These are phyloP conservation scores for Aspidiotus destructor DNA, from an alignment of 2,888 invertebrate genomes.

Conservation along the genomic window DNA sequence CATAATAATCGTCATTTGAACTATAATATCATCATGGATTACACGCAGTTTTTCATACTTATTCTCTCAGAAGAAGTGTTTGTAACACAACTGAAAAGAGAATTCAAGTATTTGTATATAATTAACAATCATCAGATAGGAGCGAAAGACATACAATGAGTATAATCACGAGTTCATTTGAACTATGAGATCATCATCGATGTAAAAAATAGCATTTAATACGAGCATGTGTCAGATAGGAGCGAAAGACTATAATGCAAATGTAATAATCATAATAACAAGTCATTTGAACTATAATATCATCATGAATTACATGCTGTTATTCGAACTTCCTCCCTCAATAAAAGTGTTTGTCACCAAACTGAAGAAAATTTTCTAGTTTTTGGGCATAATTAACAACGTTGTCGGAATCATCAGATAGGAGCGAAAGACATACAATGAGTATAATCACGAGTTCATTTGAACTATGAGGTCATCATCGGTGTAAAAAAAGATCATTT, in stretches of 20 bases:
- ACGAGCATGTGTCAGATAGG: conserved; percentile 34
- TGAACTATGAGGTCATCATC: conserved; percentile 33
- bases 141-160: conserved; percentile 38
- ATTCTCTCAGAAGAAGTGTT: neutral
- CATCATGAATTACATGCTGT: neutral
- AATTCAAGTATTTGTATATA: neutral
- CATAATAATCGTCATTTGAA: conserved; percentile 34
- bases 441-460: conserved; percentile 33
- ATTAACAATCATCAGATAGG: conserved; percentile 36
- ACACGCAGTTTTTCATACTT: neutral
- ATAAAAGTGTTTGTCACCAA: neutral
- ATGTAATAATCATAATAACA: conserved; percentile 22
- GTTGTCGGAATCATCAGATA: conserved; percentile 35
- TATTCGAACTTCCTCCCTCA: neutral
- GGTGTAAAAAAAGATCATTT: too few relatives aligned
- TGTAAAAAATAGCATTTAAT: conserved; percentile 5
- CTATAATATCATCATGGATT: conserved; percentile 6
- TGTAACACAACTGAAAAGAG: neutral
- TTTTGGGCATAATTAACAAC: neutral
- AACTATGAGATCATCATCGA: conserved; percentile 39
- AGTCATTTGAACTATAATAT: conserved; percentile 33
- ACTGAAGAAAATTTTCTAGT: neutral
- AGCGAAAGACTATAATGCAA: conserved; percentile 35
- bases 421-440: conserved; percentile 38
- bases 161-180: conserved; percentile 37